Base-by-base conservation (phyloP, 2,888 invertebrate species). In the Phlogophora meticulosa region DNA sequence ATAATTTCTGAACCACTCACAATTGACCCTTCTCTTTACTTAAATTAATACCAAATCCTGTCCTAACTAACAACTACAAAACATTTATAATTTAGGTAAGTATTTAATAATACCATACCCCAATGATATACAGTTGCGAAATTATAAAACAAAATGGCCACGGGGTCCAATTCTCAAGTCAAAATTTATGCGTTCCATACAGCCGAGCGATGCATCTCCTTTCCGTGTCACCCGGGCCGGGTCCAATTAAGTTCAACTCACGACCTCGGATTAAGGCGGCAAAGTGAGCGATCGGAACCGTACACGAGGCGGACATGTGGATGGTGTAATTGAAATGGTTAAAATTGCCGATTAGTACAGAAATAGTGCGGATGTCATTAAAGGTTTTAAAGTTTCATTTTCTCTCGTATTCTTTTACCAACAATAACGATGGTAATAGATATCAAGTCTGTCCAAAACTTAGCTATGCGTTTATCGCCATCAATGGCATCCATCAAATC, bases 201-300 rank as follows among this genome's bases (percentile, higher is more conserved):
- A 89, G 88, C 87, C 84, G 85, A 87, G 90, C 92, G 93, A 94
- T 95, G 94, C 94, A 94, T 95, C 94, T 94, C 94, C 92, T 92
- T 90, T 91, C 92, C 92, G 91, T 94, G 94, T 94, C 94, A 94
- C 91, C 93, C 93, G 90, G 92, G 92, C 92, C 88, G 90, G 91
- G 91, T 90, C 94, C 95, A 95, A 95, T 95, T 95, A 95, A 94
- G 92, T 94, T 92, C 90, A 90, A 91, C 95, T 94, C 95, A 95
- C 95, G 95, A 95, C 95, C 95, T 93, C 90, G 74, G 68, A 58
- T 76, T 71, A 53, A 86, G 87, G 92, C 92, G 83, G 74, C 40
- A 51, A 83, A 85, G 71, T 57, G 9, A 72, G 89, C 90, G 87
- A 76, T 72, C 72, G 60, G 22, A 38, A 28, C 32, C 34, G 3